Conservation (phyloP, 2,797 vertebrate species). For the Otus scops region DNA sequence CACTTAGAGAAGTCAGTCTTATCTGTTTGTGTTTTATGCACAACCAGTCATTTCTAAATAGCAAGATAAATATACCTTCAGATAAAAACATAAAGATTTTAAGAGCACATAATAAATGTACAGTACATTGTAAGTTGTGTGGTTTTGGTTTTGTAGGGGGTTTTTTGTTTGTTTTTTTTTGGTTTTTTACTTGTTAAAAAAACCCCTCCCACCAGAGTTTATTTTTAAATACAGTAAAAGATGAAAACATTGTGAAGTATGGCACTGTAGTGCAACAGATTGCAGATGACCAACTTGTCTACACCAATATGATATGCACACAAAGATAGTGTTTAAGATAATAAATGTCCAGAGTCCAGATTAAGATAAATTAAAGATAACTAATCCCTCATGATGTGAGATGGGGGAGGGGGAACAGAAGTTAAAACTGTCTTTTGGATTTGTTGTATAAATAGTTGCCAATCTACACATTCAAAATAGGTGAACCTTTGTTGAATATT, state of each 20-base stretch:
- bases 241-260: not conserved
- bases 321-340: not conserved
- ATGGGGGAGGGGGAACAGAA: not conserved
- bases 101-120: not conserved
- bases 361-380: not conserved
- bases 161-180: no score
- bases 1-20: not conserved
- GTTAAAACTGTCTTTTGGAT: not conserved
- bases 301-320: not conserved
- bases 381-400: not conserved
- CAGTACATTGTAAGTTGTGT: not conserved
- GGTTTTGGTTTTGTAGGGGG: not conserved
- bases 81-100: not conserved
- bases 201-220: not conserved
- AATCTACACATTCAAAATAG: not conserved
- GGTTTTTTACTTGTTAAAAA: not conserved
- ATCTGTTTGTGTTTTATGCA: not conserved
- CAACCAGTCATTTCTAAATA: not conserved
- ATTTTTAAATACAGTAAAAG: not conserved
- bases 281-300: not conserved
- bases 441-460: not conserved
- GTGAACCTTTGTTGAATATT: not conserved
- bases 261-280: not conserved
- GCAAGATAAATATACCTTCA: not conserved
- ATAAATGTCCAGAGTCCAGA: not conserved